Base-by-base conservation (phyloP, 2,113 vertebrate species). In the Trematomus loennbergii region DNA sequence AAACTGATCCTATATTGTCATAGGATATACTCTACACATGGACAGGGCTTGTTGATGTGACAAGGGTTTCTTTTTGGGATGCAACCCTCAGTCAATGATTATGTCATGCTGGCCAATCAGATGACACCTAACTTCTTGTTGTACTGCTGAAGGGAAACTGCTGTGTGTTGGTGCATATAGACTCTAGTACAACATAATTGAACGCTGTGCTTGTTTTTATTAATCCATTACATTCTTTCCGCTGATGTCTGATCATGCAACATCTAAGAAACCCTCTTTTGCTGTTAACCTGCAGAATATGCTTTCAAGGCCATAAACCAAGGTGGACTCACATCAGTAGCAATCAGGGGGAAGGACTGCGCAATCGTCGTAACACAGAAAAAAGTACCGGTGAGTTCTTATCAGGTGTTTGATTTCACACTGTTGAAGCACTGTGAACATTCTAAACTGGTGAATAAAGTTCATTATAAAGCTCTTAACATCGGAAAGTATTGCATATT, bases 271-370 rank as follows among this genome's bases (percentile, higher is more conserved):
- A 0, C 11, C 16, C 2, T 64, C 18, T 59, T 74, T 9, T 74
- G 18, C 54, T 52, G 16, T 8, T 69, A 69, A 9, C 49, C 73
- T 74, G 20, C 84, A 99, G 98, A 99, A 93, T 99, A 99, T 96
- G 98, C 98, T 1, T 99, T 99, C 91, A 99, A 99, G 93, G 98
- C 98, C 70, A 99, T 99, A 85, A 99, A 99, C 93, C 98, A 99
- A 89, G 98, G 98, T 9, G 98, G 98, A 50, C 97, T 99, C 71
- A 99, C 98, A 0, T 99, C 98, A 58, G 97, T 99, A 85, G 98
- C 98, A 69, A 96, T 99, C 79, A 95, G 98, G 91, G 98, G 98
- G 82, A 99, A 99, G 87, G 97, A 99, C 79, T 99, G 97, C 91
- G 98, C 97, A 53, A 95, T 99, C 69, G 94, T 99, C 53, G 97